Conservation (phyloP, 2,797 vertebrate genomes). For the Eleutherodactylus coqui region DNA sequence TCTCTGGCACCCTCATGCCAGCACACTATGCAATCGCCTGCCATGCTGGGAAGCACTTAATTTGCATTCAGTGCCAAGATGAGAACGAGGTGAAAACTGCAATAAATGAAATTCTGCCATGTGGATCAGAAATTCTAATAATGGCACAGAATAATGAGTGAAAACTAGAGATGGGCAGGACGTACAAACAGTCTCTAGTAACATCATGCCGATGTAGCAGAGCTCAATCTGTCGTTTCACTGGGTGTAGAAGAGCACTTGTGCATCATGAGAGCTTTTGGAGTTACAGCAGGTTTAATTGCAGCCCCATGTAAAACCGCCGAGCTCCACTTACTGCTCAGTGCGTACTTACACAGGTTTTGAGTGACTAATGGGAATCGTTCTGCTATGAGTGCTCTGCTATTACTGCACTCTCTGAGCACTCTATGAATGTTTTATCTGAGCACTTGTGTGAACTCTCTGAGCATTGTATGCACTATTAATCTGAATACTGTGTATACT, state of each 20-base stretch:
- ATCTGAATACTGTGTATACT: not conserved
- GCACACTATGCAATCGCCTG: not conserved
- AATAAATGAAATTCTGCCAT: not conserved
- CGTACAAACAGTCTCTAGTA: not conserved
- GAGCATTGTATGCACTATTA: not conserved
- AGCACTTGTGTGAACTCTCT: no score
- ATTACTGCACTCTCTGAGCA: not conserved
- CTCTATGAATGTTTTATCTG: no score
- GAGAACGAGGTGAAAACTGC: not conserved
- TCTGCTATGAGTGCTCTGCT: no score
- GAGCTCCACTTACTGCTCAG: no score
- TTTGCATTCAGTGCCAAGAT: constrained; percentile 17
- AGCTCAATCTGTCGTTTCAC: not conserved
- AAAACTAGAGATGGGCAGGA: not conserved
- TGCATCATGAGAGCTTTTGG: not conserved
- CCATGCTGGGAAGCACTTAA: not conserved
- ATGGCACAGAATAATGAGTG: not conserved
- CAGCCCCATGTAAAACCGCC: not conserved
- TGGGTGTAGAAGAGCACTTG: not conserved
- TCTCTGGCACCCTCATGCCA: not conserved
- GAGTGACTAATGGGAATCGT: no score
- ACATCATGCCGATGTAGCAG: not conserved
- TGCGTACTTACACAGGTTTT: no score
- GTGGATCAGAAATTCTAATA: not conserved
- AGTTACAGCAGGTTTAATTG: not conserved